Base-by-base conservation (phyloP, 2,797 vertebrate genomes). In the Heterohyrax brucei region DNA sequence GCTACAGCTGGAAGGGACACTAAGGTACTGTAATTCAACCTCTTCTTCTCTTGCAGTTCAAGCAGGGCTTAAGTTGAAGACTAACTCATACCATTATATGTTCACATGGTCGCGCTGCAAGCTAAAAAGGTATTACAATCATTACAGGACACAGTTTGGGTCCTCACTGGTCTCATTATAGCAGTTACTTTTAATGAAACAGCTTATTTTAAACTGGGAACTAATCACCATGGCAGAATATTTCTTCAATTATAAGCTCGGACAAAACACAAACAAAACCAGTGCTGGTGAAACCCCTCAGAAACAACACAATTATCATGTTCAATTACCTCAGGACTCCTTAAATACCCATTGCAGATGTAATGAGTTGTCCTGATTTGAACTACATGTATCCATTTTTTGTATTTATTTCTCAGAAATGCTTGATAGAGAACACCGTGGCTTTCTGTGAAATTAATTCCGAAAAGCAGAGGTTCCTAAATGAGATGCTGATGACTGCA, bases 381-480 rank as follows among this genome's bases (percentile, higher is more conserved):
- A 91, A 96, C 83, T 89, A 93, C 81, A 85, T 13, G 62, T 85
- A 82, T 80, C 89, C 39, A 82, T 70, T 53, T 72, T 90, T 94
- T 80, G 86, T 79, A 87, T 94, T 94, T 91, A 91, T 95, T 96
- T 89, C 95, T 96, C 64, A 93, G 89, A 96, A 96, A 95, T 48
- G 83, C 83, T 88, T 90, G 92, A 92, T 10, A 79, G 91, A 76
- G 76, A 93, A 93, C 53, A 24, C 73, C 73, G 61, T 1, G 68
- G 87, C 81, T 83, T 90, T 86, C 66, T 87, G 89, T 90, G 93
- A 94, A 95, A 97, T 91, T 89, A 95, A 94, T 95, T 95, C 89
- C 79, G 76, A 95, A 95, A 92, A 94, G 61, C 76, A 93, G 91
- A 97, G 91, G 83, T 86, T 96, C 72, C 77, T 85, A 77, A 92